Conservation (phyloP, 2,888 invertebrate genomes). For the Apomyelois bistriatella region DNA sequence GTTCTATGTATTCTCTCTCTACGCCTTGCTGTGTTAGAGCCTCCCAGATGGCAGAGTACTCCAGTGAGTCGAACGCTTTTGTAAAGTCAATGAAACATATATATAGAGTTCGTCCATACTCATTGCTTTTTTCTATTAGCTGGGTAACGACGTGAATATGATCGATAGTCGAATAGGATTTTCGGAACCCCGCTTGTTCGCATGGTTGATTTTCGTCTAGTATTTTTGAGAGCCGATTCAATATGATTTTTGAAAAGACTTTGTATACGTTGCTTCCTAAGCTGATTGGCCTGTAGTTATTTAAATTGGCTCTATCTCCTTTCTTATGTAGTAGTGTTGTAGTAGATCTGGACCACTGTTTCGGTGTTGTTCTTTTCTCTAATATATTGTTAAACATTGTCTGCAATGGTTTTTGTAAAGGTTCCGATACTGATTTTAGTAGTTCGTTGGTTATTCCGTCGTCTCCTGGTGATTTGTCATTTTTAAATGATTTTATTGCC, state of each 20-base stretch:
- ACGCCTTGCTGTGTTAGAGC: too few species aligned
- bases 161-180: too few species aligned
- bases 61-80: too few species aligned
- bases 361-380: not conserved
- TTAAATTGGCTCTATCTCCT: not conserved
- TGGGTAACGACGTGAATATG: too few species aligned
- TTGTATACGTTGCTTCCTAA: not conserved
- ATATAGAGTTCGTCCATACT: too few species aligned
- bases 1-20: too few species aligned
- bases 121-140: too few species aligned
- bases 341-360: not conserved
- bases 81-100: too few species aligned
- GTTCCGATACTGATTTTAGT: not conserved
- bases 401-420: too few species aligned
- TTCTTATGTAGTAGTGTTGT: not conserved
- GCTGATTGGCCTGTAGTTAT: not conserved
- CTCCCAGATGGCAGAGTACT: too few species aligned
- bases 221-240: not conserved
- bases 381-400: too few species aligned
- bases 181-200: too few species aligned
- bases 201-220: not conserved
- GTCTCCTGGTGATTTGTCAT: not conserved
- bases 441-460: not conserved
- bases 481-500: not conserved
- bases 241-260: not conserved